Evolutionary conservation across 2,888 invertebrate genomes (phyloP), one percentile per base, ranked within the genome.

Genomic region (Tribolium freemani): DNA sequence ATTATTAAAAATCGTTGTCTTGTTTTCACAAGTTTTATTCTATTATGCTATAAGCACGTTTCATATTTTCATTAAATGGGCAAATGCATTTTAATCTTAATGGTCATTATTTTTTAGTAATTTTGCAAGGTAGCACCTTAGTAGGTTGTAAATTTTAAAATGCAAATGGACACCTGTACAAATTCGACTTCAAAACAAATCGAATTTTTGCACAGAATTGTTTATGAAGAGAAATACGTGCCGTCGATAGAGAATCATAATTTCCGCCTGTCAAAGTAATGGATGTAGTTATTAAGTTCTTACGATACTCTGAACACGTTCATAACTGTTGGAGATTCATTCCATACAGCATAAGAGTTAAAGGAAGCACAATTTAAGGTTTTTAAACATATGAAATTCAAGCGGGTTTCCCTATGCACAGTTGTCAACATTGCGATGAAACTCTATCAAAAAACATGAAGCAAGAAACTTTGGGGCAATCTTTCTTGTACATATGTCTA

Each of bases 261-360:
- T 81, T 81, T 81, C 81, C 81, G 78, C 75, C 77, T 79, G 81
- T 81, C 81, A 80, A 79, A 76, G 75, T 81, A 80, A 81, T 81
- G 80, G 81, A 81, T 81, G 81, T 79, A 77, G 81, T 79, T 81
- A 78, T 80, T 81, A 78, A 68, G 67, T 73, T 73, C 73, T 66
- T 70, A 60, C 60, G 70, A 70, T 70, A 73, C 66, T 73, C 70
- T 56, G 70, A 70, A 67, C 73, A 73, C 70, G 73, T 73, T 45
- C 69, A 63, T 73, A 69, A 64, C 57, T 57, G 58, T 30, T 48
- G 60, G 56, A 69, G 61, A 64, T 71, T 66, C 64, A 57, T 71
- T 71, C 63, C 31, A 57, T 51, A 66, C 13, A 1, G 16, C 48
- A n/a, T 38, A 38, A 38, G 38, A 31, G 31, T 31, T 31, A 31